Percentiles rank a stretch among this genome's conserved stretches.
Conservation (phyloP, 2,113 vertebrate species). For the Myrmecobius fasciatus region DNA sequence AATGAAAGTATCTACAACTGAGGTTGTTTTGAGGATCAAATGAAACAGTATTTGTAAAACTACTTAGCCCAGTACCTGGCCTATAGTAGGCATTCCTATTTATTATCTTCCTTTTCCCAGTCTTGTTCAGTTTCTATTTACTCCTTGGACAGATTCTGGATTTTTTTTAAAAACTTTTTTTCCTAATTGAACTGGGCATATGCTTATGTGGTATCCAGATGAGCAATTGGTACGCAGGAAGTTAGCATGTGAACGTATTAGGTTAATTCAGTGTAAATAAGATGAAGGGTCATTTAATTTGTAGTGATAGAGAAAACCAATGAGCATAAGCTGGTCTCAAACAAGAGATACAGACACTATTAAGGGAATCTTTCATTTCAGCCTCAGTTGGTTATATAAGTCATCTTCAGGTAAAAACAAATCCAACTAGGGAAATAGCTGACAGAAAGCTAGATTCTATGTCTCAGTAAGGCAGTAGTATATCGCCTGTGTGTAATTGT, state of each 20-base stretch:
- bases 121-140: conserved; percentile 54
- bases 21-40: not conserved
- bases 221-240: conserved; percentile 84
- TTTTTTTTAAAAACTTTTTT: conserved; percentile 69
- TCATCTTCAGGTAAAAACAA: conserved; percentile 60
- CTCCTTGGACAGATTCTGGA: conserved; percentile 54
- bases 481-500: conserved; percentile 34
- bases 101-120: not conserved
- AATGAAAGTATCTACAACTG: not conserved
- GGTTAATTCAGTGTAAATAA: conserved; percentile 82
- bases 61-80: not conserved
- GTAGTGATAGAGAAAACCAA: conserved; percentile 60
- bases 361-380: conserved; percentile 43
- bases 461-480: conserved; percentile 47
- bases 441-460: conserved; percentile 12
- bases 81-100: not conserved
- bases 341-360: conserved; percentile 31
- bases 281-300: conserved; percentile 70
- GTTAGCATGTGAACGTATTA: conserved; percentile 76
- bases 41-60: not conserved
- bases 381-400: conserved; percentile 63
- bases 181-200: conserved; percentile 83
- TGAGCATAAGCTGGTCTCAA: conserved; percentile 9
- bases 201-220: conserved; percentile 83
- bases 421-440: not conserved